These are phyloP conservation scores for Pitta sordida DNA, from an alignment of 2,113 vertebrate species.

Conservation along the genomic window DNA sequence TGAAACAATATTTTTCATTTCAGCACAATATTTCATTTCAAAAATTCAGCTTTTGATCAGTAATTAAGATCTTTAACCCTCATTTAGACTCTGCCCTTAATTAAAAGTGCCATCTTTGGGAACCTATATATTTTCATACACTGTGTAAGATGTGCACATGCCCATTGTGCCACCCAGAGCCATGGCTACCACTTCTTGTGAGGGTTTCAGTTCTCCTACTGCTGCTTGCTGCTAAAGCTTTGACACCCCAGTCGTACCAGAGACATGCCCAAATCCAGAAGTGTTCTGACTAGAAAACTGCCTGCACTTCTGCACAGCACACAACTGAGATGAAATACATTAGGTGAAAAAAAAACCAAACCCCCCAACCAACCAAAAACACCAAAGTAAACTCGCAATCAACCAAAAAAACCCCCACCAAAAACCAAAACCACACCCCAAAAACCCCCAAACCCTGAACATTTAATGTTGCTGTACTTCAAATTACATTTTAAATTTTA, in stretches of 20 bases:
- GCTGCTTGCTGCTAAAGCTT: constrained; percentile 75
- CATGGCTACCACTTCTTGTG: constrained; percentile 73
- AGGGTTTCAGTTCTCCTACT: constrained; percentile 70
- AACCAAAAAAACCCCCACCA: no score
- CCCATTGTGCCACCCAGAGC: constrained; percentile 71
- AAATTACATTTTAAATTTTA: background rate
- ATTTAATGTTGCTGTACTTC: background rate
- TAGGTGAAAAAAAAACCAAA: constrained; percentile 39
- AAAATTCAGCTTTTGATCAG: background rate
- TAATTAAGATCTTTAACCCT: background rate
- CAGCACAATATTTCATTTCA: background rate
- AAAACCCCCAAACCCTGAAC: background rate
- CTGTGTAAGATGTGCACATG: background rate
- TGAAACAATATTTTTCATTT: background rate
- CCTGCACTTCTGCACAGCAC: constrained; percentile 75
- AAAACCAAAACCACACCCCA: no score
- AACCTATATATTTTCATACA: background rate
- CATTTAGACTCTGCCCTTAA: background rate
- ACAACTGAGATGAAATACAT: constrained; percentile 73
- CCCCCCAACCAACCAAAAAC: no score
- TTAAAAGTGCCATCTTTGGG: background rate
- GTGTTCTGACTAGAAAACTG: constrained; percentile 53
- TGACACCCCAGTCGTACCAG: constrained; percentile 72
- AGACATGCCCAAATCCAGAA: constrained; percentile 72
- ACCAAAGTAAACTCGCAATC: no score